phyloP scores from a whole-genome alignment of 2,113 vertebrate species.

The Lagenorhynchus albirostris region DNA sequence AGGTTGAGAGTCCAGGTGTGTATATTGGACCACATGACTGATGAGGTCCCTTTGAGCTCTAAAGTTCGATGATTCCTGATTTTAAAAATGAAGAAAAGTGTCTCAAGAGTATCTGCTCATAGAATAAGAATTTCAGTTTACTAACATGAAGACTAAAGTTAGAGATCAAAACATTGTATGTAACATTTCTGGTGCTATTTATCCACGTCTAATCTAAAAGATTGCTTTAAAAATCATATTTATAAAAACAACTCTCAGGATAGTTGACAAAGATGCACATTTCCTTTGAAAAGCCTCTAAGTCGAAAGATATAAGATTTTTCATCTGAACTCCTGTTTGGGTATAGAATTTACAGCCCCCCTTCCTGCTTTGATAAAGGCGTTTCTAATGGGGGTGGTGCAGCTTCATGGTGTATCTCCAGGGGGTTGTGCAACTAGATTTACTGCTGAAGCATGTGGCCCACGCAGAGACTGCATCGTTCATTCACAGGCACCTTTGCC shows the following conservation, averaged over 20 bases:
- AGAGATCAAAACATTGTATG: not conserved
- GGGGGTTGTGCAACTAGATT: not conserved
- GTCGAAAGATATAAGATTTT: conserved; percentile 20
- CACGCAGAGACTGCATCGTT: not conserved
- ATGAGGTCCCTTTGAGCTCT: not conserved
- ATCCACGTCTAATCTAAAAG: not conserved
- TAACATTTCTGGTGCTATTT: not conserved
- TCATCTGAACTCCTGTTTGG: not conserved
- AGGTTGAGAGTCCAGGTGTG: not conserved
- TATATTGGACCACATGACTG: not conserved
- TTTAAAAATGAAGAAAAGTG: not conserved
- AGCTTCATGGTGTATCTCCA: not conserved
- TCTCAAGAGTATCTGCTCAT: not conserved
- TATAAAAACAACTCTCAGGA: not conserved
- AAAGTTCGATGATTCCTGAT: not conserved
- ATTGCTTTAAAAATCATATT: conserved; percentile 16
- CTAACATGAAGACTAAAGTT: not conserved
- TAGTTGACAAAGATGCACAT: not conserved
- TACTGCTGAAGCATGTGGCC: not conserved
- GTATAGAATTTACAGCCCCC: not conserved
- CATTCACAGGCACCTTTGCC: not conserved
- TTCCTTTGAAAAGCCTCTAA: conserved; percentile 41
- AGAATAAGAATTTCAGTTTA: not conserved
- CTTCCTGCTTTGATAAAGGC: not conserved
- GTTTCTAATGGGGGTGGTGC: not conserved